Percentiles rank a stretch among this genome's conserved stretches.
phyloP scores from a whole-genome alignment of 2,797 vertebrate species.

The Falco rusticolus region DNA sequence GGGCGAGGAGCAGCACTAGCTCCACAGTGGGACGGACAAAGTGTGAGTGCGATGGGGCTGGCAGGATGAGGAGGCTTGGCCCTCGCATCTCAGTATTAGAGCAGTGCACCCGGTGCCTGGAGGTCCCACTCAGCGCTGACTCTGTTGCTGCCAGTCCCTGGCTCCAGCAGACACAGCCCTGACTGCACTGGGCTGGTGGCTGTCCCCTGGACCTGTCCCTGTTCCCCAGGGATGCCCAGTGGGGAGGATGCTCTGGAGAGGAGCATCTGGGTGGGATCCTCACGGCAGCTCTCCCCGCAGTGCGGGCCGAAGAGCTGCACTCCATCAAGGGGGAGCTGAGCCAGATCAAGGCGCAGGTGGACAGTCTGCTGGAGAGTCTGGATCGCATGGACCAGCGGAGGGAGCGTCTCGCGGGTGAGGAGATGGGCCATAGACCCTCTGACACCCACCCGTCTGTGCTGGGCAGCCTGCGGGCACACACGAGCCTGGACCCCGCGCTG shows the following conservation, averaged over 20 bases:
- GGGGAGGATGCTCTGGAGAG: neutral
- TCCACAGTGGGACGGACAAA: neutral
- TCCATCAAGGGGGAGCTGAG: constrained; percentile 69
- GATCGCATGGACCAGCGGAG: constrained; percentile 59
- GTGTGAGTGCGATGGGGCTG: constrained; percentile 9
- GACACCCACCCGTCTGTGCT: rapidly evolving
- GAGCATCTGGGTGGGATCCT: neutral
- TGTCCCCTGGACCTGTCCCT: neutral
- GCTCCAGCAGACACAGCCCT: neutral
- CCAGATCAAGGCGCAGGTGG: constrained; percentile 75
- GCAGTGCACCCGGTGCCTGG: rapidly evolving
- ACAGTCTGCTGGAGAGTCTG: constrained; percentile 70
- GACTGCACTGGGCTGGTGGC: neutral
- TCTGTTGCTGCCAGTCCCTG: neutral
- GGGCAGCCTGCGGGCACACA: neutral
- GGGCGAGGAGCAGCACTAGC: neutral
- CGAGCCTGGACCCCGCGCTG: rapidly evolving
- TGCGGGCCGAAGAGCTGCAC: constrained; percentile 47
- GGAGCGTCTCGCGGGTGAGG: constrained; percentile 29
- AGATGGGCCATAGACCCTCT: rapidly evolving
- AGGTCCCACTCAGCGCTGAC: neutral
- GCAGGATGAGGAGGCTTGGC: neutral
- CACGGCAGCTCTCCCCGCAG: neutral
- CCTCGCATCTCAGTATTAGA: rapidly evolving
- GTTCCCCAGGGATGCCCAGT: neutral